Evolutionary conservation across 2,113 vertebrate genomes (phyloP).

Genomic region (Cromileptes altivelis): DNA sequence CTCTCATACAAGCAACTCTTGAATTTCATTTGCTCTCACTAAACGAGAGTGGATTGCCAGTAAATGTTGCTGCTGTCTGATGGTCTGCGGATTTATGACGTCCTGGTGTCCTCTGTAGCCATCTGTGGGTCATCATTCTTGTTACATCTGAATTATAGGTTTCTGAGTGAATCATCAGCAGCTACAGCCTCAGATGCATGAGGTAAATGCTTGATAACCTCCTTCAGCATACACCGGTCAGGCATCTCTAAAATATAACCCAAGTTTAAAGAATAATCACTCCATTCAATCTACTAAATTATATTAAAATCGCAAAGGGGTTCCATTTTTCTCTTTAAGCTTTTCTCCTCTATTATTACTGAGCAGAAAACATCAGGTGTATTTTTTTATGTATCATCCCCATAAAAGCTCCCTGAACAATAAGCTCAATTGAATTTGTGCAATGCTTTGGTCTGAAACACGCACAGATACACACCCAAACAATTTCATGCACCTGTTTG

Average conservation of each 20-base stretch:
- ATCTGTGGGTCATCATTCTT: conserved; percentile 5
- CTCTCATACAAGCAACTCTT: not conserved
- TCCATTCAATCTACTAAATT: not conserved
- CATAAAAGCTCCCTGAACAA: conserved; percentile 52
- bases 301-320: conserved; percentile 15
- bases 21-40: not conserved
- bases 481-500: not conserved
- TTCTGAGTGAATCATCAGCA: not conserved
- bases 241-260: not conserved
- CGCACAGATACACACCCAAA: not conserved
- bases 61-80: not conserved
- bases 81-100: not conserved
- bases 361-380: conserved; percentile 3
- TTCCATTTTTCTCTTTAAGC: conserved; percentile 7
- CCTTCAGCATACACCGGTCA: not conserved
- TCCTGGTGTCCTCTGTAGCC: not conserved
- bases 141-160: not conserved
- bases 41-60: not conserved
- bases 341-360: conserved; percentile 8
- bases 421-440: conserved; percentile 44
- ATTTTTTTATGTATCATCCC: conserved; percentile 30
- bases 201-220: not conserved
- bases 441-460: not conserved
- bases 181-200: not conserved
- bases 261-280: not conserved